Conservation (phyloP, 1,140 invertebrate genomes). For the Asobara japonica region DNA sequence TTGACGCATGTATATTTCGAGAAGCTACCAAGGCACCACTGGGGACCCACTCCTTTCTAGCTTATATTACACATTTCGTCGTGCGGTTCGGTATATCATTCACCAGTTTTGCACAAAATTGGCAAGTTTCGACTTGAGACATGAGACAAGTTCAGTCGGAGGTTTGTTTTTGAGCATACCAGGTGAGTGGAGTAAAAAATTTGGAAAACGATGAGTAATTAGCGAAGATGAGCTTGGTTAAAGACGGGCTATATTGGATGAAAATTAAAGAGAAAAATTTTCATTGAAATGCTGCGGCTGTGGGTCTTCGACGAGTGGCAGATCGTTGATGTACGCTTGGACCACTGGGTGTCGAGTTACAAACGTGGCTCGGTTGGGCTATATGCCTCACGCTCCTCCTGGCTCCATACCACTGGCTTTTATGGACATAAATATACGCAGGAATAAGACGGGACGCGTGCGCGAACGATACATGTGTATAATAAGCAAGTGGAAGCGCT, state of each 20-base stretch:
- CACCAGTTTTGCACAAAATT: no score
- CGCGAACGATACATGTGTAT: slow-evolving; percentile 16
- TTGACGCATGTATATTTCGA: no score
- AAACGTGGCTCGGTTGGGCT: slow-evolving; percentile 36
- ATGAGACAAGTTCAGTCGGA: no score
- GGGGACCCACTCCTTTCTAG: no score
- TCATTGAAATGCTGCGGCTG: not conserved
- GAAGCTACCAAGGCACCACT: no score
- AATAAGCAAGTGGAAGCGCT: slow-evolving; percentile 21
- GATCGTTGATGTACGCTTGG: slow-evolving; percentile 35
- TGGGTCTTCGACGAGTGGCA: slow-evolving; percentile 1
- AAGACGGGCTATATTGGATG: not conserved
- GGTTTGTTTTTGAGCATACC: no score
- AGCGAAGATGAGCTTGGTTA: not conserved
- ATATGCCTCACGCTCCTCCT: not conserved
- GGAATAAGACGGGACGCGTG: slow-evolving; percentile 24
- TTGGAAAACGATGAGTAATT: no score
- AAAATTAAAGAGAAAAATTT: not conserved
- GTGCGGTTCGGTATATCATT: no score
- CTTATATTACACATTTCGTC: no score
- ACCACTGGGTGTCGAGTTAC: slow-evolving; percentile 48
- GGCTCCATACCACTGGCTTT: slow-evolving; percentile 35
- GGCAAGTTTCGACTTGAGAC: no score
- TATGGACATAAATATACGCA: slow-evolving; percentile 49
- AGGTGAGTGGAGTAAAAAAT: no score